A percentile compares a stretch with the other conserved stretches of the same genome.
These are phyloP conservation scores for Clostera curtula DNA, from an alignment of 2,888 invertebrate species.

Conservation along the genomic window DNA sequence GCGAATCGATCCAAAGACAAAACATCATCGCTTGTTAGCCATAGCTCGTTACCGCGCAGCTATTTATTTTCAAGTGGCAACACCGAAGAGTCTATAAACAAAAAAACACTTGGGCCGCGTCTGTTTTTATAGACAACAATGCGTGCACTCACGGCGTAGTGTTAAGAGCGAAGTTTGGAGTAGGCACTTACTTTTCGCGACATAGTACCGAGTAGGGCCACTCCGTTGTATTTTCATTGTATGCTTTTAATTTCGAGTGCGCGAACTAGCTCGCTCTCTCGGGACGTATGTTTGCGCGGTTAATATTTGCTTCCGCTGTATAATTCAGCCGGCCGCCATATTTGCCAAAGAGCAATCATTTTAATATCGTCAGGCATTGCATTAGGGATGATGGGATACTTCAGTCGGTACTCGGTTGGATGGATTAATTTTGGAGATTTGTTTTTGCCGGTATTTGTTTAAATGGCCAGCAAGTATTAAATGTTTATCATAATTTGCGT, in stretches of 20 bases:
- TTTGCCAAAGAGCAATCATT: slow-evolving; percentile 79
- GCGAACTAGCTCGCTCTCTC: slow-evolving; percentile 76
- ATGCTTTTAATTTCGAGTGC: slow-evolving; percentile 79
- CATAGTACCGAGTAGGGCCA: slow-evolving; percentile 63
- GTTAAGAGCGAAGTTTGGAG: slow-evolving; percentile 64
- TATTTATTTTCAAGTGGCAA: slow-evolving; percentile 73
- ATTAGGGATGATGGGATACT: slow-evolving; percentile 65
- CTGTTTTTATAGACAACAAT: slow-evolving; percentile 73
- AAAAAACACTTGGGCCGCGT: slow-evolving; percentile 69
- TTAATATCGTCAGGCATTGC: slow-evolving; percentile 76
- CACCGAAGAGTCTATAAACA: slow-evolving; percentile 71
- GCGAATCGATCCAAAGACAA: slow-evolving; percentile 54
- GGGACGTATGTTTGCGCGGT: slow-evolving; percentile 76
- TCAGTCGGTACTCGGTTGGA: slow-evolving; percentile 53
- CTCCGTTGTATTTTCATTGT: slow-evolving; percentile 76
- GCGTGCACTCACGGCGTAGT: slow-evolving; percentile 47
- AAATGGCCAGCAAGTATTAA: too few species aligned
- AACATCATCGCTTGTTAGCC: slow-evolving; percentile 67
- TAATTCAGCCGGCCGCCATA: slow-evolving; percentile 78
- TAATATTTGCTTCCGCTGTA: slow-evolving; percentile 78
- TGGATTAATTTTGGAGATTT: slow-evolving; percentile 65
- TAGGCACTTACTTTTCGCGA: slow-evolving; percentile 71
- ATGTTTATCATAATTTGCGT: too few species aligned
- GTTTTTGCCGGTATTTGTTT: slow-evolving; percentile 29
- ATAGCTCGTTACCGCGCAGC: slow-evolving; percentile 63